Conservation (phyloP, 2,797 vertebrate species). For the Gila robusta region DNA sequence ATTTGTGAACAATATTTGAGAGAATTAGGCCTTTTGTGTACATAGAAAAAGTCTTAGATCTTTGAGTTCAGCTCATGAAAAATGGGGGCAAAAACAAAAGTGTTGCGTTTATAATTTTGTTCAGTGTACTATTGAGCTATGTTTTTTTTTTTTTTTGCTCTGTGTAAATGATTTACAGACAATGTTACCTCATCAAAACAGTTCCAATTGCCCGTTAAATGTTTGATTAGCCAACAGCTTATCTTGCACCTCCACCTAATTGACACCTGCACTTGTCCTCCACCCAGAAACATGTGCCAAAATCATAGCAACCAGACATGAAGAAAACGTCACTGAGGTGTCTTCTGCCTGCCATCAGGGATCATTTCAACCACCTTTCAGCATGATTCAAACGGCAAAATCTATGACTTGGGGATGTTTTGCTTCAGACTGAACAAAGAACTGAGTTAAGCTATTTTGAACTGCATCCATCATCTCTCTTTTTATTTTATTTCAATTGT, state of each 20-base stretch:
- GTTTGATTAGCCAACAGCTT: slow-evolving; percentile 17
- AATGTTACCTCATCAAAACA: not conserved
- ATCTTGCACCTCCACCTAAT: not conserved
- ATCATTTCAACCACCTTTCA: not conserved
- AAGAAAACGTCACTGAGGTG: not conserved
- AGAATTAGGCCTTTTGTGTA: too few relatives aligned
- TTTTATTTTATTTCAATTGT: not conserved
- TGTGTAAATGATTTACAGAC: slow-evolving; percentile 33
- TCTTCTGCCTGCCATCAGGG: not conserved
- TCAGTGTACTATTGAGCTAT: not conserved
- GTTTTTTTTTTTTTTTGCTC: slow-evolving; percentile 7
- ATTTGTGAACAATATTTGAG: too few relatives aligned
- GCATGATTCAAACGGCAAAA: not conserved
- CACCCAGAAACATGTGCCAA: slow-evolving; percentile 19
- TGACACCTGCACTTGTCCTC: not conserved
- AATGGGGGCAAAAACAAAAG: too few relatives aligned
- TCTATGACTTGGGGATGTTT: not conserved
- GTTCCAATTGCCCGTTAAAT: slow-evolving; percentile 3
- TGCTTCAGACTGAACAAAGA: not conserved
- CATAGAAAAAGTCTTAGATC: too few relatives aligned
- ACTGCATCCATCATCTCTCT: not conserved
- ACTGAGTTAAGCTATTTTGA: not conserved
- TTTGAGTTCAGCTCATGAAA: too few relatives aligned
- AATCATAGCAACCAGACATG: not conserved
- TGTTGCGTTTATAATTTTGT: too few relatives aligned